These are phyloP conservation scores for Syngnathus scovelli DNA, from an alignment of 2,113 vertebrate species.

Conservation along the genomic window DNA sequence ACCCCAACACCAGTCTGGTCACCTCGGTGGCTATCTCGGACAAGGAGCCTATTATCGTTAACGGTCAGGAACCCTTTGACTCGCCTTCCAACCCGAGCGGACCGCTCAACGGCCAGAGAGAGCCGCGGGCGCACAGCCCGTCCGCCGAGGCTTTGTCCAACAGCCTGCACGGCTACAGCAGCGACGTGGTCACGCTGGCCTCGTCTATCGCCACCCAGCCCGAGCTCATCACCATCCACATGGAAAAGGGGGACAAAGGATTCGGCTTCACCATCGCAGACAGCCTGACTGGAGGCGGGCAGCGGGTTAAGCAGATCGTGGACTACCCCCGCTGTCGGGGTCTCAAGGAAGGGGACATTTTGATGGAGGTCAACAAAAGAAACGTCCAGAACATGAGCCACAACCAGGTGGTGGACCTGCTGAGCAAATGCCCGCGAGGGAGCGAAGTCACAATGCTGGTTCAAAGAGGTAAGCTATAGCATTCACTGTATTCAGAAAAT, in stretches of 20 bases:
- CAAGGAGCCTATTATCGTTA: constrained; percentile 97
- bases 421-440: constrained; percentile 93
- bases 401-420: constrained; percentile 97
- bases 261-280: constrained; percentile 98
- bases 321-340: constrained; percentile 94
- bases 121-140: constrained; percentile 81
- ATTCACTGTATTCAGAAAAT: too few species aligned
- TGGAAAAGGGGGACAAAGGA: constrained; percentile 96
- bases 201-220: constrained; percentile 95
- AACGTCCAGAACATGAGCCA: constrained; percentile 93
- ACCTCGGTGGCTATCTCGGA: constrained; percentile 96
- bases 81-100: constrained; percentile 65
- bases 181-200: constrained; percentile 87
- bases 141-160: constrained; percentile 80
- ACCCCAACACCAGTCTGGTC: constrained; percentile 96
- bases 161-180: constrained; percentile 81
- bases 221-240: constrained; percentile 96
- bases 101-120: constrained; percentile 75
- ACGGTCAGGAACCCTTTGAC: constrained; percentile 89
- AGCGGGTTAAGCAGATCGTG: constrained; percentile 95
- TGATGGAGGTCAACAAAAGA: constrained; percentile 96
- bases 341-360: constrained; percentile 90
- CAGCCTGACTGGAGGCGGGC: constrained; percentile 88
- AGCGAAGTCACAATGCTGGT: constrained; percentile 94
- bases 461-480: constrained; percentile 80